Evolutionary conservation across 2,888 invertebrate species (phyloP), one percentile per base, ranked within the genome.

Genomic region (Tuta absoluta): DNA sequence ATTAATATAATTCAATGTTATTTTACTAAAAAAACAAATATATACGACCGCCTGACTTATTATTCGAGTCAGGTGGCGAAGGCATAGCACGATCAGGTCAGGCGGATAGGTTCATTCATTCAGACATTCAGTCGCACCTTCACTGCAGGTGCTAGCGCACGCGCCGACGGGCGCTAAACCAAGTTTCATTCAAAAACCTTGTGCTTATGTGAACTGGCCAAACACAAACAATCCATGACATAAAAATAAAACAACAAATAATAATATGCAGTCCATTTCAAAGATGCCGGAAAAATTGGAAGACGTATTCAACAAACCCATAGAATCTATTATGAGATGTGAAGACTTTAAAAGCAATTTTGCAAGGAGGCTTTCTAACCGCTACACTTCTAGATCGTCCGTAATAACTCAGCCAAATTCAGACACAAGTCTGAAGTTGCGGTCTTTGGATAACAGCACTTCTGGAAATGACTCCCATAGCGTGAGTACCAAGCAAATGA

Each of bases 271-370:
- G 71, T 72, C 77, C 56, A 68, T 74, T 68, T 33, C 33, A 8
- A 61, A 49, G 28, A 33, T 48, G 45, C 21, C 49, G 33, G 28
- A 3, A 23, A 61, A 61, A 19, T 49, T 17, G 3, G 48, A 81
- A 65, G 85, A 85, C 62, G 88, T 84, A 75, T 90, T 89, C 69
- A 82, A 81, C 67, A 82, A 78, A 70, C 87, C 91, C 58, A 89
- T 91, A 62, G 91, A 91, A 78, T 86, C 89, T 19, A 89, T 91
- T 68, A 91, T 91, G 91, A 82, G 84, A 72, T 90, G 89, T 74
- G 89, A 90, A 69, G 89, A 91, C 73, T 91, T 91, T 71, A 91
- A 91, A 69, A 91, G 91, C 69, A 91, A 90, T 75, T 91, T 91
- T 68, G 91, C 91, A 0, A 84, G 91, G 72, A 87, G 83, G 69